Evolutionary conservation across 92 coral and sea anemone species (phyloP), one percentile per base, ranked within the genome.

Genomic region (Chrysogorgia sp.): DNA sequence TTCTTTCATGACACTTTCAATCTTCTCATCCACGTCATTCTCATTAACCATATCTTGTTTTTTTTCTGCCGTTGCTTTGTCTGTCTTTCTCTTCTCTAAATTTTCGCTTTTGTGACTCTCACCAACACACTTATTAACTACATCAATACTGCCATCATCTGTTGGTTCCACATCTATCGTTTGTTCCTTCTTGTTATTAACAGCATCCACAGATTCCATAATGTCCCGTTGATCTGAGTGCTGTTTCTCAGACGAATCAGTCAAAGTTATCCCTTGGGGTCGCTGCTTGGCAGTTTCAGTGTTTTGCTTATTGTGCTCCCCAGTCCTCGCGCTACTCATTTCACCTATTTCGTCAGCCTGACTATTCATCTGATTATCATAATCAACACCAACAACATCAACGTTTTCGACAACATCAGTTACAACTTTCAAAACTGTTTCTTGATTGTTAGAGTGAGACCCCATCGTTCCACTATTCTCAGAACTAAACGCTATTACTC

Each of bases 341-440:
- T 15, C 15, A 6, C 53, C 53, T 47, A 15, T 2, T 7, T 35
- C 52, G 28, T 34, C 48, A 35, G 22, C 32, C 55, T 33, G 47
- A 17, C 33, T 15, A 0, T 65, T 65, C 4, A 52, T 26, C 21
- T 65, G 53, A 47, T 7, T 15, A n/a, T 15, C 53, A 47, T 47
- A 2, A 47, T 47, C n/a, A 47, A 47, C 63, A 3, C 12, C 17
- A 23, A 57, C 63, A 57, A 23, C 76, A 69, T 69, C 76, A 26
- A 69, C 60, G 40, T 45, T 45, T 26, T 69, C 76, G 0, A 29
- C 76, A 47, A 10, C 32, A 10, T 14, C 35, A 13, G 76, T 6
- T 10, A 13, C 53, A 20, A 34, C n/a, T 2, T 20, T 30, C n/a
- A 30, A 2, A 65, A 28, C 48, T 20, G 13, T 30, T 47, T 47